Conservation (phyloP, 2,888 invertebrate genomes). For the Oligia fasciuncula region DNA sequence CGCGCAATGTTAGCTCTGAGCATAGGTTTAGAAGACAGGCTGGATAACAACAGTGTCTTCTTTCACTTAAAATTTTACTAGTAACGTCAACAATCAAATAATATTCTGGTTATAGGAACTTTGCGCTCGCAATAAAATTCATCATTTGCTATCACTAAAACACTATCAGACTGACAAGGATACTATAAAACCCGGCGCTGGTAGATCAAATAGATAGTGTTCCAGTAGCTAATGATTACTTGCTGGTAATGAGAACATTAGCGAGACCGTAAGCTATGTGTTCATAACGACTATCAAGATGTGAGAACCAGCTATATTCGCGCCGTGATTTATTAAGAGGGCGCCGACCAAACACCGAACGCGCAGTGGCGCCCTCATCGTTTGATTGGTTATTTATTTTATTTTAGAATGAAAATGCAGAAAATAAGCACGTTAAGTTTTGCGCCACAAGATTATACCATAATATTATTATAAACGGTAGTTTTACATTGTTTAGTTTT, state of each 20-base stretch:
- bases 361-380: too few species aligned
- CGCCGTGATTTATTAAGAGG: slow-evolving; percentile 38
- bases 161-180: slow-evolving; percentile 28
- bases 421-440: too few species aligned
- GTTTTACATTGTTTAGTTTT: too few species aligned
- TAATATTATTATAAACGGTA: too few species aligned
- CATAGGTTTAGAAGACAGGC: neutral
- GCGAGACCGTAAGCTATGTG: slow-evolving; percentile 37
- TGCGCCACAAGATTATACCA: too few species aligned
- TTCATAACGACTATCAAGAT: slow-evolving; percentile 49
- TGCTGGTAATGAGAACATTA: slow-evolving; percentile 55
- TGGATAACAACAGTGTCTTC: neutral
- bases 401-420: too few species aligned
- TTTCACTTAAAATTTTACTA: neutral
- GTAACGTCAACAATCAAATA: too few species aligned
- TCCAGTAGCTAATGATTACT: slow-evolving; percentile 52
- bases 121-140: neutral
- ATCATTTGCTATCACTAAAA: slow-evolving; percentile 4
- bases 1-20: neutral
- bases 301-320: slow-evolving; percentile 19
- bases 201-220: slow-evolving; percentile 48
- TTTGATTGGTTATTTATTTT: too few species aligned
- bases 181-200: slow-evolving; percentile 9
- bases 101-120: neutral
- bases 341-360: too few species aligned